Evolutionary conservation across 2,113 vertebrate species (phyloP).

Genomic region (Chloropsis hardwickii): DNA sequence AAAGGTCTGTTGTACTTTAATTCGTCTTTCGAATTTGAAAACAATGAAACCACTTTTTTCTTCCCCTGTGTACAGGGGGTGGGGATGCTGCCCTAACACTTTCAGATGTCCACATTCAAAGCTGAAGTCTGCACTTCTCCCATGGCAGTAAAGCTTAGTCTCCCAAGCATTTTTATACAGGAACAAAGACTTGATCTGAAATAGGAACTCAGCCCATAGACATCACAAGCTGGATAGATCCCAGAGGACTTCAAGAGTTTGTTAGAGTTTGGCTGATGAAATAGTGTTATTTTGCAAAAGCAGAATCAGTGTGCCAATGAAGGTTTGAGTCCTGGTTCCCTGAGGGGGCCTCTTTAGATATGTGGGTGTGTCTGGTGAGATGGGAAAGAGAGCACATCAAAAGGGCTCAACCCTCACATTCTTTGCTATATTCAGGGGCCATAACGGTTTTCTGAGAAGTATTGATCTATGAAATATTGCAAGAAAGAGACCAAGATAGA

Average conservation of each 20-base stretch:
- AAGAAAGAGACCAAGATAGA: constrained; percentile 46
- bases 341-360: background rate
- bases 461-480: constrained; percentile 39
- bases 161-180: background rate
- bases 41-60: background rate
- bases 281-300: background rate
- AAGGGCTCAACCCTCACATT: background rate
- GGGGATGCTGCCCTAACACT: background rate
- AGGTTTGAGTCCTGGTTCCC: background rate
- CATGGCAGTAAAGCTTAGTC: background rate
- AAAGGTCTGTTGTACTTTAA: background rate
- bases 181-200: background rate
- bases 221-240: background rate
- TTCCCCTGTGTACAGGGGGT: background rate
- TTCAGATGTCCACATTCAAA: accelerated
- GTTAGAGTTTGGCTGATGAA: background rate
- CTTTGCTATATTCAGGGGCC: background rate
- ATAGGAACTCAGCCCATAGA: background rate
- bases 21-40: background rate
- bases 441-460: constrained; percentile 18
- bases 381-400: background rate
- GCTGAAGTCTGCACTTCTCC: background rate
- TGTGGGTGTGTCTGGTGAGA: background rate
- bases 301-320: background rate
- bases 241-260: background rate